Base-by-base conservation (phyloP, 2,888 invertebrate genomes). In the Falcaria lacertinaria region DNA sequence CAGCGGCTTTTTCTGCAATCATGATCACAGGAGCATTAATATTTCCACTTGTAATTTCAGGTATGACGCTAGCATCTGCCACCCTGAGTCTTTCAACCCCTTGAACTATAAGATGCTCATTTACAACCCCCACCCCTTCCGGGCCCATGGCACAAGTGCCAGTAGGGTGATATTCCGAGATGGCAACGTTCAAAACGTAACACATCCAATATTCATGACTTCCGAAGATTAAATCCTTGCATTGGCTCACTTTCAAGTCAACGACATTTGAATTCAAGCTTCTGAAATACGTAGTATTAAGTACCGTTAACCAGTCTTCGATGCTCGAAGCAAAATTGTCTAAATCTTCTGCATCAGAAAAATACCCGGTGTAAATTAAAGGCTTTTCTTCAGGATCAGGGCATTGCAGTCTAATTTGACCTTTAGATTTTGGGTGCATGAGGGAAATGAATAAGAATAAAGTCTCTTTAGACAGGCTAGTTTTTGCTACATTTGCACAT, bases 51-150 rank as follows among this genome's bases (percentile, higher is more conserved):
- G 84, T 75, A 0, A 91, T 90, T 13, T 75, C 73, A 0, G 93
- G 93, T 90, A 93, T 93, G 19, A 93, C 80, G 46, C 92, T 92
- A 0, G 92, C 91, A 51, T 93, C 93, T 6, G 91, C 91, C 0
- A 93, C 92, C 35, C 93, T 72, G 1, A 93, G 68, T 2, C 86
- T 75, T 42, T 82, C 72, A 0, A 92, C 75, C 0, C 92, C 92
- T 55, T 90, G 74, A 0, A 92, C 91, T 8, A 54, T 50, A 11
- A 80, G 47, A 22, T 57, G 58, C 13, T 64, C 64, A 40, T 80
- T 75, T 0, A 78, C 64, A 0, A 79, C 77, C 0, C 64, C 69
- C 4, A 34, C 14, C 4, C 55, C 62, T 13, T 57, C 50, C 0
- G 62, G 53, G 2, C 76, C 78, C 78, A 79, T 79, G 0, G 69